Percentiles rank a stretch among this genome's conserved stretches.
Evolutionary conservation across 30 jellyfish, hydroid and myxozoan genomes (phyloP).

Genomic region (Turritopsis rubra): DNA sequence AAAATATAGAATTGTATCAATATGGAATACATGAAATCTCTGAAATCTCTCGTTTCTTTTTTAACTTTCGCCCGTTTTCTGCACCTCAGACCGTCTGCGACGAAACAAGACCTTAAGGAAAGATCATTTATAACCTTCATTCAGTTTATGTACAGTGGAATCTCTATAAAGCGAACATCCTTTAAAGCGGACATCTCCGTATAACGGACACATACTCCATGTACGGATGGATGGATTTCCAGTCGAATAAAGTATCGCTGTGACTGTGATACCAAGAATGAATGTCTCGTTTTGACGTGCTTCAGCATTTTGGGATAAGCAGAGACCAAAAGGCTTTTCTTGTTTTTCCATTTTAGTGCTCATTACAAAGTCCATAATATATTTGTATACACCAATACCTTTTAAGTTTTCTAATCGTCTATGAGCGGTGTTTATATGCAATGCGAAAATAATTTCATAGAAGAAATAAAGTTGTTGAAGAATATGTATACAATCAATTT

Average conservation of each 20-base stretch:
- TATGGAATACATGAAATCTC: background rate
- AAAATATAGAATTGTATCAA: background rate
- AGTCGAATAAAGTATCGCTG: too few species aligned
- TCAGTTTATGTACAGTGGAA: too few species aligned
- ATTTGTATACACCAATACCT: background rate
- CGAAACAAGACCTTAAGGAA: background rate
- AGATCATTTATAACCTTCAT: too few species aligned
- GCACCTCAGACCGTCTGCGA: background rate
- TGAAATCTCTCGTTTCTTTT: background rate
- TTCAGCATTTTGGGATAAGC: background rate
- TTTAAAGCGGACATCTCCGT: too few species aligned
- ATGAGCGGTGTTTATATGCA: background rate
- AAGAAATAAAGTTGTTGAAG: background rate
- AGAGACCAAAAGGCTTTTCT: background rate
- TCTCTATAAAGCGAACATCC: too few species aligned
- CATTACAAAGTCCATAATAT: background rate
- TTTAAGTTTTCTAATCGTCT: background rate
- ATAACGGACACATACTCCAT: too few species aligned
- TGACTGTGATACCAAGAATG: background rate
- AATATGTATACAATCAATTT: background rate
- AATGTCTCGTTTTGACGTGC: background rate
- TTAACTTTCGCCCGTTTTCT: background rate
- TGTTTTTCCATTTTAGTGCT: background rate
- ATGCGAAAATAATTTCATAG: background rate
- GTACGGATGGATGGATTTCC: too few species aligned